phyloP scores from a whole-genome alignment of 2,888 invertebrate species.

The Clusia tigrina region DNA sequence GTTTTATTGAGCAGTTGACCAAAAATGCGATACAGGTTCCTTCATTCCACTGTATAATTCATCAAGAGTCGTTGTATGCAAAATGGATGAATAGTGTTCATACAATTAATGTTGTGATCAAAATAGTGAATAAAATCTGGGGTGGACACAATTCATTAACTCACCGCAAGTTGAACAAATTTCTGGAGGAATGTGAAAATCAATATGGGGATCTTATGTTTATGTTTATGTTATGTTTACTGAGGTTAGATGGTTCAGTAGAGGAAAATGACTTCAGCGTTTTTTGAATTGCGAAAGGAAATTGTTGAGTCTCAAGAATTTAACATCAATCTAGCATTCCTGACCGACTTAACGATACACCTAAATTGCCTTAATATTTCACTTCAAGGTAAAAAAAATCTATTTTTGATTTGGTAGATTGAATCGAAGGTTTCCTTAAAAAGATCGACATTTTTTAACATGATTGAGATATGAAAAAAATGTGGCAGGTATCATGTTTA shows the following conservation, averaged over 20 bases:
- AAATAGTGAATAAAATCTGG: constrained; percentile 25
- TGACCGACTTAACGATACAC: constrained; percentile 11
- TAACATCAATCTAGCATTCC: constrained; percentile 8
- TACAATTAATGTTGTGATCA: constrained; percentile 24
- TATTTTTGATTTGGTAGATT: constrained; percentile 2
- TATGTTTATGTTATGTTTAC: constrained; percentile 16
- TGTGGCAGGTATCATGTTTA: constrained; percentile 1
- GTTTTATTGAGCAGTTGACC: too few species aligned
- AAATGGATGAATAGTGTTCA: constrained; percentile 22
- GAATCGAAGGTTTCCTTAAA: constrained; percentile 10
- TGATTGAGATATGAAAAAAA: constrained; percentile 7
- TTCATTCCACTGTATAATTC: constrained; percentile 24
- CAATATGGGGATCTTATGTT: constrained; percentile 21
- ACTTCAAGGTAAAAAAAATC: constrained; percentile 7
- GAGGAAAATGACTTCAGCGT: constrained; percentile 14
- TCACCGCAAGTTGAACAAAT: constrained; percentile 12
- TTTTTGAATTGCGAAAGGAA: not conserved
- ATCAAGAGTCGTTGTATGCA: constrained; percentile 27
- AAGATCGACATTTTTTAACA: constrained; percentile 3
- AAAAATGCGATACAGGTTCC: too few species aligned
- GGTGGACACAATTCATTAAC: constrained; percentile 15
- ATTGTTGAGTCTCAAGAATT: not conserved
- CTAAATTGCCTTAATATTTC: constrained; percentile 11
- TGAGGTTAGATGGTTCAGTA: constrained; percentile 23
- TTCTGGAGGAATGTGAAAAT: constrained; percentile 9